Base-by-base conservation (phyloP, 2,797 vertebrate genomes). In the Chrysocyon brachyurus region DNA sequence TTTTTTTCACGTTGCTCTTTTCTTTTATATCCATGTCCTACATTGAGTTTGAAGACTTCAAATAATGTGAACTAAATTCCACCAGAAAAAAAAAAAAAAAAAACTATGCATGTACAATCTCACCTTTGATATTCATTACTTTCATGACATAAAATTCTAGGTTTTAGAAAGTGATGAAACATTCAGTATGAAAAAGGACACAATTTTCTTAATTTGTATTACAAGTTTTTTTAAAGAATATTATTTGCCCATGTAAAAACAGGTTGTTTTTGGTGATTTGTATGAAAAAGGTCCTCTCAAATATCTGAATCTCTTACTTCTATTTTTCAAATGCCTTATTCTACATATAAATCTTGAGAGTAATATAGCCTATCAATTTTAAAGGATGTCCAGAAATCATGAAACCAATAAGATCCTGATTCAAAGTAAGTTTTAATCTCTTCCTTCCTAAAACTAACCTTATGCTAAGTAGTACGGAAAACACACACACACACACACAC, bases 361-460 rank as follows among this genome's bases (percentile, higher is more conserved):
- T 26, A 59, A n/a, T 4, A 49, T 0, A 88, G 12, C 1, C 21
- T 4, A 82, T 61, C 3, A 46, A 12, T 89, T 96, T 49, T 49
- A 93, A 66, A 93, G 17, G 22, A 73, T 75, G 17, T 28, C 72
- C 63, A 96, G 22, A 87, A 82, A 75, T 31, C 33, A 59, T 26
- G 0, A 79, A 84, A 75, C 26, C 56, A 19, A 24, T 49, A 86
- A 52, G n/a, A 82, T 70, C 33, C 75, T 61, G 22, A 90, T 56
- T 61, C 14, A n/a, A 96, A 87, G 36, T 19, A 93, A 73, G 31
- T 94, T 96, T 95, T 95, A 28, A 72, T 91, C 2, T 70, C 11
- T 61, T 79, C 7, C 16, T 1, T 87, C 6, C 24, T 75, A 82
- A 95, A 95, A 66, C 93, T 82, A 90, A 90, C 10, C 5, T 49